Conservation (phyloP, 2,113 vertebrate genomes). For the Nerophis ophidion region DNA sequence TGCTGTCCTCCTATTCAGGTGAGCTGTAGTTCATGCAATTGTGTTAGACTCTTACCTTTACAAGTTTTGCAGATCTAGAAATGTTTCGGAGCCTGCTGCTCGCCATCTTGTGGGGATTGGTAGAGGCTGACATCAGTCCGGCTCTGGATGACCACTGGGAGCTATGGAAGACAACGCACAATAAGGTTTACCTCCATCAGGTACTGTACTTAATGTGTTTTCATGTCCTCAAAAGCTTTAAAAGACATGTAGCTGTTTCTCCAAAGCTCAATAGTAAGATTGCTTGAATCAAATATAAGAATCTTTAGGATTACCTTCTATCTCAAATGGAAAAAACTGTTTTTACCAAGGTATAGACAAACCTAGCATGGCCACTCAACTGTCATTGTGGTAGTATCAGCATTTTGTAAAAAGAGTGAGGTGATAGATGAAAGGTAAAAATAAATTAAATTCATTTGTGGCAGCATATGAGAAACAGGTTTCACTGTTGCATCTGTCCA, state of each 20-base stretch:
- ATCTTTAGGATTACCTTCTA: no score
- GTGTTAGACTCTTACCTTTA: not conserved
- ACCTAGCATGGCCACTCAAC: no score
- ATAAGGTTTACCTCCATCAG: conserved; percentile 55
- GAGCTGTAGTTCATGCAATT: not conserved
- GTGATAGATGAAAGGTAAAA: no score
- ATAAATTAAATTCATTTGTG: no score
- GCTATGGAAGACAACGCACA: conserved; percentile 68
- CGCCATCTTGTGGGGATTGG: conserved; percentile 21
- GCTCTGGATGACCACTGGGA: conserved; percentile 66
- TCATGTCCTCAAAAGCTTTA: not conserved
- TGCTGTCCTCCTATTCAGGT: not conserved
- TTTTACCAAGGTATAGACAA: no score
- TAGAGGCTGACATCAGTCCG: not conserved
- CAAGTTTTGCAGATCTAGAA: not conserved
- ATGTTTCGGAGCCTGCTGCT: conserved; percentile 46
- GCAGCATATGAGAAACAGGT: no score
- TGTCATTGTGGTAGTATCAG: no score
- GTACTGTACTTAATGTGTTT: conserved; percentile 15
- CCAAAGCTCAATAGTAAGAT: no score
- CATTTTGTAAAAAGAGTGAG: no score
- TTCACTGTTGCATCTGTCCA: no score
- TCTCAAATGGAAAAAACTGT: no score
- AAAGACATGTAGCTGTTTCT: not conserved
- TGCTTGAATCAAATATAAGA: no score